These are phyloP conservation scores for Cyclargus thomasi DNA, from an alignment of 1,140 invertebrate species.

Conservation along the genomic window DNA sequence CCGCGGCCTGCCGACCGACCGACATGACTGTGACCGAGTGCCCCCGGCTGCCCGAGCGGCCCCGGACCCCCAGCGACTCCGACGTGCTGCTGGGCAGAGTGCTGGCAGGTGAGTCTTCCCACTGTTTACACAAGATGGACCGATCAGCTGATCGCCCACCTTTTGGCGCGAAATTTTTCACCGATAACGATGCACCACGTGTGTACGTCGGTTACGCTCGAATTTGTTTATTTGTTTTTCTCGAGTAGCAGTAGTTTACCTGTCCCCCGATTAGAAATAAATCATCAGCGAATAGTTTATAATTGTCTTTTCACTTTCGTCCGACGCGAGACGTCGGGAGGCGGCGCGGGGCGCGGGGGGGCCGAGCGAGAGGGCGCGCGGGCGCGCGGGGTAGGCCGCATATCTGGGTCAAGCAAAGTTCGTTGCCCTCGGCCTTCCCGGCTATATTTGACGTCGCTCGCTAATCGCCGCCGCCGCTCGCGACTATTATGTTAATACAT, in stretches of 20 bases:
- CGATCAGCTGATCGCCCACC: conserved; percentile 33
- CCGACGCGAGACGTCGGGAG: conserved; percentile 35
- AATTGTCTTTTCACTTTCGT: conserved; percentile 72
- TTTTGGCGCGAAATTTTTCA: conserved; percentile 20
- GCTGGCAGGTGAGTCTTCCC: conserved; percentile 72
- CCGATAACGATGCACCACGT: conserved; percentile 15
- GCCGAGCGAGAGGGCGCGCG: conserved; percentile 23
- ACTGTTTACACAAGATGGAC: background rate
- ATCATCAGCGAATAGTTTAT: conserved; percentile 18
- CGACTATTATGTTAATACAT: conserved; percentile 17
- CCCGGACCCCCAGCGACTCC: conserved; percentile 56
- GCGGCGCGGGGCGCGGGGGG: conserved; percentile 31
- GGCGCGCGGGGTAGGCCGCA: conserved; percentile 31
- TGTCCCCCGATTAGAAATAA: conserved; percentile 12
- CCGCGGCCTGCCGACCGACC: conserved; percentile 54
- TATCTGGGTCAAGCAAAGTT: conserved; percentile 74
- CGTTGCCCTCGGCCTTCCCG: conserved; percentile 75
- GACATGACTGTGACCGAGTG: conserved; percentile 68
- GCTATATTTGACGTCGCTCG: conserved; percentile 70
- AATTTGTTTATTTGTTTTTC: background rate
- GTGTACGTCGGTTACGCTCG: background rate
- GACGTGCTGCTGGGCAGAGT: conserved; percentile 76
- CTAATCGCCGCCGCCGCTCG: conserved; percentile 45
- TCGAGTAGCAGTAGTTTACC: background rate
- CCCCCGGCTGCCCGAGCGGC: conserved; percentile 41